Conservation (phyloP, 92 coral and sea anemone species). For the Zoanthus solanderi region DNA sequence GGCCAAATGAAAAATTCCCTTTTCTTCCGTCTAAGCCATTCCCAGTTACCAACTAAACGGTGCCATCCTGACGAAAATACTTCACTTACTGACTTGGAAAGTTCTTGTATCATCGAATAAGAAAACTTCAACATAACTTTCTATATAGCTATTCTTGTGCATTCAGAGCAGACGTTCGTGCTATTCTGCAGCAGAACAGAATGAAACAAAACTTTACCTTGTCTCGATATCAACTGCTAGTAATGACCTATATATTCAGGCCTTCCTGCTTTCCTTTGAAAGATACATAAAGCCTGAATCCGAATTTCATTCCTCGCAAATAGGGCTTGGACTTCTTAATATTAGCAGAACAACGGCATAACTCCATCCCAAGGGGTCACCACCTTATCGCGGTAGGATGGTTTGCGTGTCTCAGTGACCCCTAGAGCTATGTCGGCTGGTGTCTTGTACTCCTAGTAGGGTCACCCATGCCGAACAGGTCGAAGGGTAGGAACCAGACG, state of each 20-base stretch:
- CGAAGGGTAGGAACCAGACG: no score
- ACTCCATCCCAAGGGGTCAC: no score
- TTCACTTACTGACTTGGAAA: not conserved
- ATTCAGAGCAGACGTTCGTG: constrained; percentile 27
- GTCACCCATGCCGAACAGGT: no score
- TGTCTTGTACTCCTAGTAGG: no score
- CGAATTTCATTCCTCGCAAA: not conserved
- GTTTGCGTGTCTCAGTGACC: no score
- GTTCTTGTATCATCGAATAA: constrained; percentile 27
- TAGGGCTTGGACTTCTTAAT: constrained; percentile 26
- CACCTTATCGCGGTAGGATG: no score
- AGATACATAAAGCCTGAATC: constrained; percentile 4
- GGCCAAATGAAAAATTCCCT: constrained; percentile 31
- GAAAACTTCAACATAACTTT: not conserved
- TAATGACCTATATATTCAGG: constrained; percentile 13
- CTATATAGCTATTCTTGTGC: constrained; percentile 19
- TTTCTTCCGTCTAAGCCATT: constrained; percentile 31
- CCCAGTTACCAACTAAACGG: constrained; percentile 31
- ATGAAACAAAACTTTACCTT: constrained; percentile 3
- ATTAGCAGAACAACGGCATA: constrained; percentile 14
- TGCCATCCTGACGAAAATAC: not conserved
- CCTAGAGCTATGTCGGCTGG: no score
- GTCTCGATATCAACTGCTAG: constrained; percentile 38
- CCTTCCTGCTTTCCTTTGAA: constrained; percentile 32
- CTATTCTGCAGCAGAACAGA: constrained; percentile 12